phyloP scores from a whole-genome alignment of 2,113 vertebrate genomes.

The Cyprinodon variegatus region DNA sequence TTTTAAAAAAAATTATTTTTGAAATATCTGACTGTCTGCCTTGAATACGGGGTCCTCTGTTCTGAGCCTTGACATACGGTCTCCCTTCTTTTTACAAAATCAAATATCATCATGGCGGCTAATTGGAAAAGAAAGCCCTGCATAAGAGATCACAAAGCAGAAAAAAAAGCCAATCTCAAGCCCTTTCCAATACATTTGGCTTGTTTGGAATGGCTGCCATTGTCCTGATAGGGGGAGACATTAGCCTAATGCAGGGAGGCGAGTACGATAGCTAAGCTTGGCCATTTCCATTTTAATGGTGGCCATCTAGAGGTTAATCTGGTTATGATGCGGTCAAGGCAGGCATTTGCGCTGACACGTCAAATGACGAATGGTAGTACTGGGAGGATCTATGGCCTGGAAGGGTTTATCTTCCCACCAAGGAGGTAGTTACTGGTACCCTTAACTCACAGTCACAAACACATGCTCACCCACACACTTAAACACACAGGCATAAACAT shows the following conservation, averaged over 20 bases:
- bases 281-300: conserved; percentile 72
- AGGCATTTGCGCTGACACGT: conserved; percentile 55
- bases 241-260: conserved; percentile 71
- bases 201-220: conserved; percentile 59
- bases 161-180: conserved; percentile 32
- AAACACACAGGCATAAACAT: conserved; percentile 30
- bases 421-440: conserved; percentile 53
- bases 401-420: conserved; percentile 65
- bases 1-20: too few species aligned
- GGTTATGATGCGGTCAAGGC: conserved; percentile 70
- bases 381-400: conserved; percentile 62
- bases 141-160: conserved; percentile 21
- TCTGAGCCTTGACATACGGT: too few species aligned
- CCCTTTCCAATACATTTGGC: conserved; percentile 71
- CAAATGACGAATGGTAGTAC: conserved; percentile 62
- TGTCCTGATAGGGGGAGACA: conserved; percentile 46
- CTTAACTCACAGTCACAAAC: conserved; percentile 20
- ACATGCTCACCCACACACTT: neutral
- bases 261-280: conserved; percentile 57
- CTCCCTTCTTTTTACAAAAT: conserved; percentile 26
- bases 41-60: too few species aligned
- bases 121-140: conserved; percentile 32
- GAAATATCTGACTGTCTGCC: too few species aligned
- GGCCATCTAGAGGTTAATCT: conserved; percentile 72
- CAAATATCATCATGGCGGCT: conserved; percentile 28